phyloP scores from a whole-genome alignment of 2,113 vertebrate genomes.

The Aplodontia rufa region DNA sequence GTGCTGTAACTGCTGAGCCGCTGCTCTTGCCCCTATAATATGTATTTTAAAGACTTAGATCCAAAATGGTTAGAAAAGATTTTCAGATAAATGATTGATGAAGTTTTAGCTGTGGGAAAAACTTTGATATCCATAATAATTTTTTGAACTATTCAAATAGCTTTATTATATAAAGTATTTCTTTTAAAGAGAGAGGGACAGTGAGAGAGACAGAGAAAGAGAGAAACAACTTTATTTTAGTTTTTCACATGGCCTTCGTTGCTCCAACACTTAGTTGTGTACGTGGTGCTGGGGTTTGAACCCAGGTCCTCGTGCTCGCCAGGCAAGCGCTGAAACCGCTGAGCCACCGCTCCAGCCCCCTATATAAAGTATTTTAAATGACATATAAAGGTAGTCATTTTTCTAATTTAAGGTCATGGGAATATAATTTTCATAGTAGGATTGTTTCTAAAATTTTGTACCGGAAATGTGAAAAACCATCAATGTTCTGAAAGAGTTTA shows the following conservation, averaged over 20 bases:
- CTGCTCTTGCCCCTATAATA: no score
- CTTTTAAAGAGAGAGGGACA: no score
- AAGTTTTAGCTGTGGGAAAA: slow-evolving; percentile 28
- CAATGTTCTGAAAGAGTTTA: not conserved
- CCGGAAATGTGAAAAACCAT: slow-evolving; percentile 44
- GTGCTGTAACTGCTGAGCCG: no score
- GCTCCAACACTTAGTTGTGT: no score
- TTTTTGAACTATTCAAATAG: slow-evolving; percentile 50
- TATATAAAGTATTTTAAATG: slow-evolving; percentile 36
- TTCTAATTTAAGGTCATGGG: slow-evolving; percentile 28
- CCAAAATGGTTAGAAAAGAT: slow-evolving; percentile 47
- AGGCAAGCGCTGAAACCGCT: no score
- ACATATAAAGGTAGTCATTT: slow-evolving; percentile 25
- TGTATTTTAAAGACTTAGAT: not conserved
- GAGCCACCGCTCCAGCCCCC: no score
- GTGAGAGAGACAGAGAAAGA: no score
- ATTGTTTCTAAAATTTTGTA: slow-evolving; percentile 27
- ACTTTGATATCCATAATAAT: slow-evolving; percentile 35
- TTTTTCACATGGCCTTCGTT: no score
- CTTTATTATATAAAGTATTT: slow-evolving; percentile 34
- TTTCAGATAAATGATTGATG: slow-evolving; percentile 56
- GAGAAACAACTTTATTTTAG: no score
- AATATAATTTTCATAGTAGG: slow-evolving; percentile 22
- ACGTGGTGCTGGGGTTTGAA: no score
- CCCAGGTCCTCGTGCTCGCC: no score